These are phyloP conservation scores for Protodeltote pygarga DNA, from an alignment of 2,888 invertebrate species.

Conservation along the genomic window DNA sequence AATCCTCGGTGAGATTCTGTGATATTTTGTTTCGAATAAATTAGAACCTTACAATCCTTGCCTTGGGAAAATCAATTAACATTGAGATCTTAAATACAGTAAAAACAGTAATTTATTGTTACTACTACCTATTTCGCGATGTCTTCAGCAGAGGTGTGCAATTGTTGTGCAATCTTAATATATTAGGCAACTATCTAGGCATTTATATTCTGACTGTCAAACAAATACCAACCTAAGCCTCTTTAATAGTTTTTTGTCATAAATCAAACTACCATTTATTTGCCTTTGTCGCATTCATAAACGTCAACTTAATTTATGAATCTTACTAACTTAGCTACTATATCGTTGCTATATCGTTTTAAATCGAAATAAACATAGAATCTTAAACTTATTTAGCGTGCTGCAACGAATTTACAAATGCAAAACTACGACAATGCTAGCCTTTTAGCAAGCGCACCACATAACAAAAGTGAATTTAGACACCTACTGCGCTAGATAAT, in stretches of 20 bases:
- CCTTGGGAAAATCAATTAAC: too few relatives aligned
- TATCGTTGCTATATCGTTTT: conserved; percentile 30
- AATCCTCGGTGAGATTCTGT: too few relatives aligned
- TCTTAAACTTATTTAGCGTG: conserved; percentile 35
- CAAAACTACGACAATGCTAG: conserved; percentile 12
- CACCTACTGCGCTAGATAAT: conserved; percentile 44
- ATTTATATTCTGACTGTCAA: too few relatives aligned
- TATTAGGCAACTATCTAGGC: too few relatives aligned
- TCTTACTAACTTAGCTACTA: conserved; percentile 8
- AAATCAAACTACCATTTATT: conserved; percentile 7
- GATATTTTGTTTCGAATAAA: too few relatives aligned
- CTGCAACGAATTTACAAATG: conserved; percentile 25
- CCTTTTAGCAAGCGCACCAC: conserved; percentile 55
- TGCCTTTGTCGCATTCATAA: conserved; percentile 21
- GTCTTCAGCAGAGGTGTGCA: too few relatives aligned
- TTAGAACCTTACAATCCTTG: too few relatives aligned
- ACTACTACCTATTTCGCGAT: too few relatives aligned
- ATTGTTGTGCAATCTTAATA: too few relatives aligned
- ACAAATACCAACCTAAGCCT: conserved; percentile 3
- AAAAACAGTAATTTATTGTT: too few relatives aligned
- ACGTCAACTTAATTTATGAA: conserved; percentile 17
- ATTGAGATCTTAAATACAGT: too few relatives aligned
- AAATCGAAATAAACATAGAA: conserved; percentile 26
- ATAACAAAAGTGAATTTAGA: conserved; percentile 60
- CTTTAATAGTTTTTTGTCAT: conserved; percentile 1